Evolutionary conservation across 2,113 vertebrate species (phyloP).

Genomic region (Hippocampus abdominalis): DNA sequence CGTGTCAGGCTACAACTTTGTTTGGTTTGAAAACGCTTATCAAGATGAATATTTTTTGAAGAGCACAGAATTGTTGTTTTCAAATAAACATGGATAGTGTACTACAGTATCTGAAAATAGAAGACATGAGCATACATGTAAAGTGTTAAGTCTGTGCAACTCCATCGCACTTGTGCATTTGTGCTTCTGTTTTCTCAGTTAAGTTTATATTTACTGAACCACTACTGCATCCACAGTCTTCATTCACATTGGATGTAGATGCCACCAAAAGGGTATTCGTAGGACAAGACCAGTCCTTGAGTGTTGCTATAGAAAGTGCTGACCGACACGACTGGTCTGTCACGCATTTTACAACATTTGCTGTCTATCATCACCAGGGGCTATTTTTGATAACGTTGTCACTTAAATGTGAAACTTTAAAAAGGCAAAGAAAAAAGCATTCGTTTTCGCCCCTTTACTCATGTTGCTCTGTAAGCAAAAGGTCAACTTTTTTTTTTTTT

Average conservation of each 20-base stretch:
- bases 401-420: background rate
- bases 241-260: background rate
- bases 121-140: background rate
- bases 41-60: background rate
- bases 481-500: background rate
- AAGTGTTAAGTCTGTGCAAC: background rate
- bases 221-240: background rate
- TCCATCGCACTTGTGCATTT: background rate
- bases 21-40: background rate
- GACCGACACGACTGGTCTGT: background rate
- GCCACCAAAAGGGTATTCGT: background rate
- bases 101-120: background rate
- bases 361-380: background rate
- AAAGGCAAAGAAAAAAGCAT: background rate
- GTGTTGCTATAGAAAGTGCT: too few species aligned
- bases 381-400: background rate
- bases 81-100: background rate
- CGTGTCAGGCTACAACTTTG: too few species aligned
- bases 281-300: background rate
- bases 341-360: background rate
- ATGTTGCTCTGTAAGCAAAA: background rate
- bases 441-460: background rate
- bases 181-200: background rate
- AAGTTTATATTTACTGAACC: background rate
- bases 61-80: background rate